Evolutionary conservation across 2,797 vertebrate genomes (phyloP).

Genomic region (Enteromius thamalakanensis): DNA sequence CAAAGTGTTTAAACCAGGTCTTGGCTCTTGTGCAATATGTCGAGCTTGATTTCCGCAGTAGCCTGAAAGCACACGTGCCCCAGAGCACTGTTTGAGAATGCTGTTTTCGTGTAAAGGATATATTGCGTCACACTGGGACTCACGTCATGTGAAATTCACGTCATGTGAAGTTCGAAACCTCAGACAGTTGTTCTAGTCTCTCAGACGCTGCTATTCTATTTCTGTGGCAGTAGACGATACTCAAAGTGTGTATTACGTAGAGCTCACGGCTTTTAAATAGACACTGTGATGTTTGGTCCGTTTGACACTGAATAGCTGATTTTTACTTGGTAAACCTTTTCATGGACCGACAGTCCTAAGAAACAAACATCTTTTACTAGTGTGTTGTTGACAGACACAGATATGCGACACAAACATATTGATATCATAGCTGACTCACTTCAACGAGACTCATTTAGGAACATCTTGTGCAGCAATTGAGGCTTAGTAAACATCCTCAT

Average conservation of each 20-base stretch:
- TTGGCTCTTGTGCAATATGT: not conserved
- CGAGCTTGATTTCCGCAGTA: not conserved
- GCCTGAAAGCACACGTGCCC: not conserved
- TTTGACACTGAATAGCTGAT: not conserved
- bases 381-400: conserved; percentile 8
- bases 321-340: not conserved
- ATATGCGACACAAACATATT: conserved; percentile 52
- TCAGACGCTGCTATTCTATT: conserved; percentile 43
- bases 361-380: not conserved
- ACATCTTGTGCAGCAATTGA: conserved; percentile 59
- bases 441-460: conserved; percentile 61
- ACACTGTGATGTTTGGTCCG: not conserved
- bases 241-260: conserved; percentile 12
- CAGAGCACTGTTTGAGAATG: not conserved
- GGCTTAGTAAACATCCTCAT: conserved; percentile 20
- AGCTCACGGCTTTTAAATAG: conserved; percentile 28
- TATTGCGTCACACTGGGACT: conserved; percentile 9
- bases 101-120: not conserved
- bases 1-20: not conserved
- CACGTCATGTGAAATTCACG: not conserved
- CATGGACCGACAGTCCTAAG: not conserved
- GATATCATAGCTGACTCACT: conserved; percentile 61
- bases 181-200: conserved; percentile 31
- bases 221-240: conserved; percentile 34
- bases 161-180: conserved; percentile 1